Conservation (phyloP, 2,113 vertebrate species). For the Cebus imitator region DNA sequence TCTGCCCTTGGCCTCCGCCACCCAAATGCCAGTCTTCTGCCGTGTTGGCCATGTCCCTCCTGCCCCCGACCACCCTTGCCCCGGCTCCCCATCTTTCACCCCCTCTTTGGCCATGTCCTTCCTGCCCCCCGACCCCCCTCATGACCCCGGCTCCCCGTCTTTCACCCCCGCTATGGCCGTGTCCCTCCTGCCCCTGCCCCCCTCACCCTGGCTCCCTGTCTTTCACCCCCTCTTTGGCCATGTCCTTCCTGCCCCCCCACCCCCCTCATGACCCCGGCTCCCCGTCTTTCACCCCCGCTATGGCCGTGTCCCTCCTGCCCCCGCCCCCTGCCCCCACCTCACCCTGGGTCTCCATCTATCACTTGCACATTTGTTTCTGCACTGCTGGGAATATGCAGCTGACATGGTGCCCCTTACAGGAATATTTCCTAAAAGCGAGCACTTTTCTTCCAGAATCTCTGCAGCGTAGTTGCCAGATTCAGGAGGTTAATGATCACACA, state of each 20-base stretch:
- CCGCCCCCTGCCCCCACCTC: accelerated
- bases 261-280: not conserved
- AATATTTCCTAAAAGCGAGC: not conserved
- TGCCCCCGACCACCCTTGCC: accelerated
- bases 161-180: not conserved
- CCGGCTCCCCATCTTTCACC: not conserved
- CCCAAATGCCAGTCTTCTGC: not conserved
- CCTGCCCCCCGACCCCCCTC: not conserved
- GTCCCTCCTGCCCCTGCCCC: not conserved
- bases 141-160: not conserved
- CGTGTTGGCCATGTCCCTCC: accelerated
- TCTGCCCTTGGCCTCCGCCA: not conserved
- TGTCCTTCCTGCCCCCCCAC: not conserved
- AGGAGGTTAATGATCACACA: accelerated
- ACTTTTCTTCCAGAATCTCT: accelerated
- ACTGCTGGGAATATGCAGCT: accelerated
- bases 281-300: accelerated
- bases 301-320: not conserved
- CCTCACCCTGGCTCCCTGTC: accelerated
- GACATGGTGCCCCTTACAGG: accelerated
- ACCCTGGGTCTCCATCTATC: not conserved
- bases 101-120: accelerated
- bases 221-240: accelerated
- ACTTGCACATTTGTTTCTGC: not conserved
- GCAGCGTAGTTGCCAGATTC: accelerated